Evolutionary conservation across 2,888 invertebrate genomes (phyloP).

Genomic region (Carpatolechia fugitivella): DNA sequence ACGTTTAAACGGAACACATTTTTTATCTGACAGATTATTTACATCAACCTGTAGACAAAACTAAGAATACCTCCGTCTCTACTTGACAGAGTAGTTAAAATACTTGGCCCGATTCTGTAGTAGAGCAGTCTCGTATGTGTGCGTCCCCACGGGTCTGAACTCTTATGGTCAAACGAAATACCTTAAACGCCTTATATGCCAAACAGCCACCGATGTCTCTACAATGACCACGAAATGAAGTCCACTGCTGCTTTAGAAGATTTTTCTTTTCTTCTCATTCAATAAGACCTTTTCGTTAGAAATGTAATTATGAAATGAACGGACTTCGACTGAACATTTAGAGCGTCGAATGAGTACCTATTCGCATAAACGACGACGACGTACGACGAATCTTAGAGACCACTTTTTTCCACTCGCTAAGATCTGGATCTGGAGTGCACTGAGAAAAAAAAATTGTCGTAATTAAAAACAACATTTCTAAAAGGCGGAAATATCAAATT

Average conservation of each 20-base stretch:
- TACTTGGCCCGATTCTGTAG: conserved; percentile 35
- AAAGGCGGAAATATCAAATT: too few species aligned
- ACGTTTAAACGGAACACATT: not conserved
- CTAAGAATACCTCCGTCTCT: conserved; percentile 22
- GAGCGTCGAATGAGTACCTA: not conserved
- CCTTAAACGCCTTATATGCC: conserved; percentile 22
- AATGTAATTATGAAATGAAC: too few species aligned
- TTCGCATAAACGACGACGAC: too few species aligned
- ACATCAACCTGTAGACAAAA: conserved; percentile 7
- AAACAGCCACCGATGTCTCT: not conserved
- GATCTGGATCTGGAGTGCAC: too few species aligned
- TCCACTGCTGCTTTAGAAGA: too few species aligned
- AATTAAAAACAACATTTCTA: too few species aligned
- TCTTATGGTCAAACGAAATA: conserved; percentile 17
- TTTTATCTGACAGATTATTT: not conserved
- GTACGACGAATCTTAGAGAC: too few species aligned
- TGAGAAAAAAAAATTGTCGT: too few species aligned
- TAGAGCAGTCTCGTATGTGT: conserved; percentile 33
- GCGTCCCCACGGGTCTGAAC: conserved; percentile 14
- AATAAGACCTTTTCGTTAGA: too few species aligned
- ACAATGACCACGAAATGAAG: not conserved
- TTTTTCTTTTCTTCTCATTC: too few species aligned
- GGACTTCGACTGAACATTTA: too few species aligned
- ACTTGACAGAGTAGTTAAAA: conserved; percentile 37
- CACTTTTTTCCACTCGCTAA: too few species aligned